Conservation (phyloP, 2,888 invertebrate genomes). For the Eupithecia dodoneata region DNA sequence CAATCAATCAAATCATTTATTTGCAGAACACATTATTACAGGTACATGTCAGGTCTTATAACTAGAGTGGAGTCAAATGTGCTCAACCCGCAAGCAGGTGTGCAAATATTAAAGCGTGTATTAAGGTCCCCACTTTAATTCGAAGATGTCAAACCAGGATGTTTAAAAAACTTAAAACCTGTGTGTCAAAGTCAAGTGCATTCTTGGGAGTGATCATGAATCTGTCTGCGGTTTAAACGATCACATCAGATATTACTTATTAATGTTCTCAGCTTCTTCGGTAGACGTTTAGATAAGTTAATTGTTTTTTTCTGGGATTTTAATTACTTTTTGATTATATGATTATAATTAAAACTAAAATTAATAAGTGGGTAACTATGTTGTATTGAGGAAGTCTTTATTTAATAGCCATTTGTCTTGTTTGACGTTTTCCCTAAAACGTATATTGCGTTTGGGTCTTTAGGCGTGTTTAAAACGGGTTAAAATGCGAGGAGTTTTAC, state of each 20-base stretch:
- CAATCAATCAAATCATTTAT: no score
- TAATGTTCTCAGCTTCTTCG: conserved; percentile 2
- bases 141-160: not conserved
- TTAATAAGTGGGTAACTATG: not conserved
- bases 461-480: not conserved
- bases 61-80: no score
- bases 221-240: not conserved
- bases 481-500: not conserved
- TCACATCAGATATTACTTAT: not conserved
- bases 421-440: conserved; percentile 7
- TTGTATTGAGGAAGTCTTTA: conserved; percentile 2
- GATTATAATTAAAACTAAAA: not conserved
- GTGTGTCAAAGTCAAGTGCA: not conserved
- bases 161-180: not conserved
- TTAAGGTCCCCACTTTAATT: not conserved
- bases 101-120: no score
- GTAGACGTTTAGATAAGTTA: not conserved
- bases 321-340: conserved; percentile 1
- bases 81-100: no score
- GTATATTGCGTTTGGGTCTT: not conserved
- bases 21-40: no score
- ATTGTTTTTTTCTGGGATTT: conserved; percentile 3
- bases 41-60: no score
- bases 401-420: conserved; percentile 2
- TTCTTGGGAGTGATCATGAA: not conserved